Evolutionary conservation across 2,113 vertebrate species (phyloP), one percentile per base, ranked within the genome.

Genomic region (Cyanoderma ruficeps): DNA sequence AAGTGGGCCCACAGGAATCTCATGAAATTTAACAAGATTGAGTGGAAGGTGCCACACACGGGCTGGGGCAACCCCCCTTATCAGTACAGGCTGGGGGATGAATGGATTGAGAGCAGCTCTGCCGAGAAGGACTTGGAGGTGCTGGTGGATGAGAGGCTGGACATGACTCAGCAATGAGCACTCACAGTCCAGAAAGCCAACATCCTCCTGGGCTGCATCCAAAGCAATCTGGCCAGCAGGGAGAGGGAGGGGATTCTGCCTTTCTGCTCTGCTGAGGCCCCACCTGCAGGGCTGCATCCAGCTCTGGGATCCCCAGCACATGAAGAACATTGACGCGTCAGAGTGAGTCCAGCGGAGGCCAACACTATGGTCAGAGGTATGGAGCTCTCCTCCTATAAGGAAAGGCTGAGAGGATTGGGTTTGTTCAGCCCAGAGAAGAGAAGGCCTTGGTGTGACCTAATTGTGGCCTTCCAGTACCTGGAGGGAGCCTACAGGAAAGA

Each of bases 261-360:
- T 7, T 10, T 41, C 60, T 64, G 13, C 11, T 37, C 61, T 50
- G 4, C 4, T 37, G 31, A 35, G 20, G 27, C 4, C 24, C 13
- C 37, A 46, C 13, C 10, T 67, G 44, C 1, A 74, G 4, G 1
- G 11, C 7, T 59, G 37, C 37, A 65, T 17, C 31, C 27, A 44
- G 25, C 52, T 65, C 60, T 37, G 59, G n/a, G 12, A 0, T 4
- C 4, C 2, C 23, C 27, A 72, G 30, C 18, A 65, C 15, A 44
- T 37, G 6, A 59, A 44, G 1, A 7, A 33, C 15, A 44, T 3
- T 0, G 0, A 33, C 7, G 5, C 11, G 8, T 13, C 42, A 27
- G 59, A 42, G 8, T 1, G 3, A 28, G 27, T 16, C 14, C 52
- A 72, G 59, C 50, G 44, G 15, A 72, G 11, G 18, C 22, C 42